phyloP scores from a whole-genome alignment of 2,113 vertebrate species.

The Sturnus vulgaris region DNA sequence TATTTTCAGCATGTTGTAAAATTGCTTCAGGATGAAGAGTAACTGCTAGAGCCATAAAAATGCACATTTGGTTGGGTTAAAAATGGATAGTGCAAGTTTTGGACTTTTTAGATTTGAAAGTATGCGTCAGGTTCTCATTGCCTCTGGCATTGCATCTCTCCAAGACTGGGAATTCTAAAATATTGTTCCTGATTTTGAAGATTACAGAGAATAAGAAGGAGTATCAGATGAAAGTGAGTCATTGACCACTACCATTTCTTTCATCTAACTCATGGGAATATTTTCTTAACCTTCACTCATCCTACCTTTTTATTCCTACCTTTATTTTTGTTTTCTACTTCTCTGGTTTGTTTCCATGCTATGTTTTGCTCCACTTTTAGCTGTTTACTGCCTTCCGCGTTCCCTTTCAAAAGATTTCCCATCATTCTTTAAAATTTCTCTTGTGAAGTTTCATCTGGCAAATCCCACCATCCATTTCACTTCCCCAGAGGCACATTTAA shows the following conservation, averaged over 20 bases:
- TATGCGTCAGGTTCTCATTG: not conserved
- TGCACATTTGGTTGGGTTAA: not conserved
- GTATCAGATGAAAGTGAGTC: not conserved
- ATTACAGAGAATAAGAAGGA: not conserved
- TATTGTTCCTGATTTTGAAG: not conserved
- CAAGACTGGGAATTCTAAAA: not conserved
- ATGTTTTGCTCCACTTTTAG: not conserved
- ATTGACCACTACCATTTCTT: not conserved
- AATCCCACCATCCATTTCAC: not conserved
- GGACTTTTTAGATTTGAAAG: not conserved
- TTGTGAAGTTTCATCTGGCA: not conserved
- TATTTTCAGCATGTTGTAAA: not conserved
- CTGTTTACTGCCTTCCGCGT: not conserved
- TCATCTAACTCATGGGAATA: not conserved
- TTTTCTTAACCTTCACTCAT: not conserved
- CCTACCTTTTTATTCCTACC: not conserved
- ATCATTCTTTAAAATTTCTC: not conserved
- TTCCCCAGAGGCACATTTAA: not conserved
- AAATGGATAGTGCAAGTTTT: not conserved
- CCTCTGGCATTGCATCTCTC: not conserved
- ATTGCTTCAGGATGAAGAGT: not conserved
- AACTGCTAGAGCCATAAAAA: not conserved
- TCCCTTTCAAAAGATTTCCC: not conserved
- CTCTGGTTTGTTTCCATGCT: not conserved
- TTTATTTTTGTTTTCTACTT: not conserved